Evolutionary conservation across 2,888 invertebrate genomes (phyloP), one percentile per base, ranked within the genome.

Genomic region (Eretmocerus hayati): DNA sequence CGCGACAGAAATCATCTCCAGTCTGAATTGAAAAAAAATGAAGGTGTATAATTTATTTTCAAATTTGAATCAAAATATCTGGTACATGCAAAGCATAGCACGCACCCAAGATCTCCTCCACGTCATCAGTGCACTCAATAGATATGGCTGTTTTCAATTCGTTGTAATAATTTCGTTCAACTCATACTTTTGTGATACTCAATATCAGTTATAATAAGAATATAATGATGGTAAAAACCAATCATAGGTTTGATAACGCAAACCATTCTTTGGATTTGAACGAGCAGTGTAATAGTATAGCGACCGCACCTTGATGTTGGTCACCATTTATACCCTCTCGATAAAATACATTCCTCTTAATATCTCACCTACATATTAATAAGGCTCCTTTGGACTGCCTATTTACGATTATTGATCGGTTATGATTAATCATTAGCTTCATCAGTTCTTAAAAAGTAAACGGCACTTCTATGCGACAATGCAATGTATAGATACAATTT

Each of bases 61-160:
- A n/a, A n/a, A n/a, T n/a, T n/a, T n/a, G n/a, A n/a, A n/a, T n/a
- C n/a, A n/a, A n/a, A n/a, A n/a, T n/a, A n/a, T n/a, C n/a, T n/a
- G n/a, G n/a, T n/a, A n/a, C n/a, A n/a, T n/a, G n/a, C n/a, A n/a
- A n/a, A n/a, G n/a, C n/a, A n/a, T n/a, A n/a, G n/a, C n/a, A 32
- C 33, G 42, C 22, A 26, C 37, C 42, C 33, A 42, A 35, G 41
- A 33, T 44, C 30, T 44, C 36, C 37, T 30, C 30, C 8, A 43
- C 20, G 23, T 33, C 22, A 15, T 23, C 22, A 6, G 23, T 39
- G 23, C 16, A 23, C 6, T 23, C 18, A 32, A n/a, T 26, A 52
- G 52, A 52, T 59, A 62, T 62, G 59, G 59, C 60, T 62, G 58
- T 55, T 32, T 51, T 50, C 59, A 59, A 56, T 58, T 59, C 58